Evolutionary conservation across 2,888 invertebrate genomes (phyloP).

Genomic region (Perithous albicinctus): DNA sequence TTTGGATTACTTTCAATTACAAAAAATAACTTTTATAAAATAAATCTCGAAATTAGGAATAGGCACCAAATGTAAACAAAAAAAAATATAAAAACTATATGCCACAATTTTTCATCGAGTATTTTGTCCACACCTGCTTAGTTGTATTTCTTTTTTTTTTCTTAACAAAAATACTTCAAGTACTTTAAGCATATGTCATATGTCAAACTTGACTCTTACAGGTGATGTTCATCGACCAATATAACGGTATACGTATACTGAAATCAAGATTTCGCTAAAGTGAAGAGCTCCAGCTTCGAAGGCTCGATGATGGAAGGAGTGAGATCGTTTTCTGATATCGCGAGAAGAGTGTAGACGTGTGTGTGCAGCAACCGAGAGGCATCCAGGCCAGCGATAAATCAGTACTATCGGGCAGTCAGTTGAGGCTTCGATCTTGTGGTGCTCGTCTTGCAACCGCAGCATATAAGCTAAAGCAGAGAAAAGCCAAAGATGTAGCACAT

Average conservation of each 20-base stretch:
- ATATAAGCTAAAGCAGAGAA: constrained; percentile 14
- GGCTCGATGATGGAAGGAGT: constrained; percentile 1
- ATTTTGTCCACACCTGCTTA: background rate
- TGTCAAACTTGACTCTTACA: background rate
- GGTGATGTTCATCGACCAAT: background rate
- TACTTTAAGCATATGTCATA: background rate
- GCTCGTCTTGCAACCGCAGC: constrained; percentile 10
- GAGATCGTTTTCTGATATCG: constrained; percentile 4
- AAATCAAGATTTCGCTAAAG: background rate
- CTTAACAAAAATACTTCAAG: background rate
- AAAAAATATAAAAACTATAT: background rate
- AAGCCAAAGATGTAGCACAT: background rate
- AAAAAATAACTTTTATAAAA: too few species aligned
- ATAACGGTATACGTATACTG: background rate
- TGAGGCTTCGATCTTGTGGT: constrained; percentile 22
- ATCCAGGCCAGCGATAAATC: constrained; percentile 42
- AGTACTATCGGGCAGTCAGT: constrained; percentile 10
- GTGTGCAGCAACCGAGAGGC: background rate
- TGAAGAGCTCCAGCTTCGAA: background rate
- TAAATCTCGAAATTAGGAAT: too few species aligned
- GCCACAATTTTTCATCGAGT: background rate
- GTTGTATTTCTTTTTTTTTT: background rate
- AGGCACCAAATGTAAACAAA: too few species aligned
- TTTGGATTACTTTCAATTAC: too few species aligned
- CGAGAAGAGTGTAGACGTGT: background rate